phyloP scores from a whole-genome alignment of 2,797 vertebrate genomes.

The Lepilemur ruficaudatus region DNA sequence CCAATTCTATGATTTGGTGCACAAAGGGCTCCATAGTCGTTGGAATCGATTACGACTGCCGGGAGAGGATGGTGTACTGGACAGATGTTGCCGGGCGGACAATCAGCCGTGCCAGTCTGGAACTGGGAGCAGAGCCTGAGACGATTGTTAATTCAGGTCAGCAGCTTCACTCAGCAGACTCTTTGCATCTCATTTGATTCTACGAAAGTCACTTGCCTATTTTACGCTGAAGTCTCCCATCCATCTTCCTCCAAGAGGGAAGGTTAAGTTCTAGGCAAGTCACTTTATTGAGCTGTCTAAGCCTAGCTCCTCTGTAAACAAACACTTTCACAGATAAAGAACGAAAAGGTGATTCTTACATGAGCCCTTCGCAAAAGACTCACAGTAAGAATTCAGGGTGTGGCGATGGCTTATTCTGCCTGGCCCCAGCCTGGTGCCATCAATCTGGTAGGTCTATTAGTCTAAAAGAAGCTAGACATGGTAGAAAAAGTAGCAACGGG shows the following conservation, averaged over 20 bases:
- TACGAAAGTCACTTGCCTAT: neutral
- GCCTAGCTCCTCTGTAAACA: neutral
- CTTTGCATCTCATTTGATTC: neutral
- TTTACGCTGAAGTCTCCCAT: neutral
- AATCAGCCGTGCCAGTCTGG: constrained; percentile 91
- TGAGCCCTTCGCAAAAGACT: neutral
- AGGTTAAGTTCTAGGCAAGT: neutral
- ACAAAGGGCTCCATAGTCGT: constrained; percentile 96
- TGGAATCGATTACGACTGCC: constrained; percentile 95
- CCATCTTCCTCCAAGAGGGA: neutral
- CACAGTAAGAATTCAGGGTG: neutral
- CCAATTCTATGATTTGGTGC: neutral
- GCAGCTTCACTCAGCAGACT: neutral
- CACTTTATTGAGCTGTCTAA: neutral
- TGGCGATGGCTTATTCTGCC: neutral
- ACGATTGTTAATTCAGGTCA: constrained; percentile 91
- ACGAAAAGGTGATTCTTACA: neutral
- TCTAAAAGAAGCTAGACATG: neutral
- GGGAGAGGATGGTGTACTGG: constrained; percentile 94
- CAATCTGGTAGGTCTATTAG: neutral
- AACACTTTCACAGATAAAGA: neutral
- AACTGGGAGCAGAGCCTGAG: constrained; percentile 92
- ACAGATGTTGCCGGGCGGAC: constrained; percentile 94
- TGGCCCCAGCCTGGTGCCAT: neutral
- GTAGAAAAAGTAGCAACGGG: neutral